phyloP scores from a whole-genome alignment of 2,888 invertebrate genomes.

The Prosapia bicincta region DNA sequence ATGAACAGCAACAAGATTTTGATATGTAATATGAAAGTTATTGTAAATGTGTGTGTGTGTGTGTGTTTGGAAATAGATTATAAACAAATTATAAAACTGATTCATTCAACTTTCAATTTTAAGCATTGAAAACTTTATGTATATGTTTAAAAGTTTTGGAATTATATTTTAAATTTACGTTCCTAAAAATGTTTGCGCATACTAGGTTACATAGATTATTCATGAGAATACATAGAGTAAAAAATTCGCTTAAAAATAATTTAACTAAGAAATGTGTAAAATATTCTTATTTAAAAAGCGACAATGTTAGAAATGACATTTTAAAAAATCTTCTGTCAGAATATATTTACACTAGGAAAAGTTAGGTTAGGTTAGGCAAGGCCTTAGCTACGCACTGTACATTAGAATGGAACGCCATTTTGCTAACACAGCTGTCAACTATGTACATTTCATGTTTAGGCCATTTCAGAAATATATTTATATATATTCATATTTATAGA shows the following conservation, averaged over 20 bases:
- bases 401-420: slow-evolving; percentile 26
- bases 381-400: slow-evolving; percentile 19
- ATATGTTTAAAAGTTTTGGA: no score
- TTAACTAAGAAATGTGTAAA: neutral
- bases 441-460: slow-evolving; percentile 23
- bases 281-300: neutral
- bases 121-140: no score
- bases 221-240: neutral
- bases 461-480: slow-evolving; percentile 18
- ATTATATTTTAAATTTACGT: neutral
- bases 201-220: no score
- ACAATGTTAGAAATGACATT: neutral
- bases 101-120: no score
- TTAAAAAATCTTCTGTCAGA: neutral
- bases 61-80: no score
- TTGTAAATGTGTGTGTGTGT: no score
- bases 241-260: neutral
- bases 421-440: slow-evolving; percentile 10
- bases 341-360: neutral
- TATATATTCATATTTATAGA: neutral
- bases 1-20: no score
- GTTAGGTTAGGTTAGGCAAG: neutral
- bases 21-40: no score
- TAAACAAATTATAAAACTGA: no score
- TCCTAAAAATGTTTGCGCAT: neutral